Evolutionary conservation across 2,888 invertebrate species (phyloP), one percentile per base, ranked within the genome.

Genomic region (Pocota personata): DNA sequence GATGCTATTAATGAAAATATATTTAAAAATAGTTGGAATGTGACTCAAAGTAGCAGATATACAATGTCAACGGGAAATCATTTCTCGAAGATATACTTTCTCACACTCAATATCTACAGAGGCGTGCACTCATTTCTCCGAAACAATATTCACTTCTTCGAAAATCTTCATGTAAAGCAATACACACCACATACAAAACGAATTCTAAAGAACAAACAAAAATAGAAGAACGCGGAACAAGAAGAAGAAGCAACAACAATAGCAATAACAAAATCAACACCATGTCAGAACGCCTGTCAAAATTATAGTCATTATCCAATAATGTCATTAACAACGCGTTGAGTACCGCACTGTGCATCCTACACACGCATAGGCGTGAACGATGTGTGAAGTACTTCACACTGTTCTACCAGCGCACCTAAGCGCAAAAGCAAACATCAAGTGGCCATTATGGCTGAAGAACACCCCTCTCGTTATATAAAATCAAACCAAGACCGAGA

Each of bases 221-320:
- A 46, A 46, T 35, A 35, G 14, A 30, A 40, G 21, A 46, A 21
- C 21, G 32, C 24, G 57, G 35, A 57, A 58, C 5, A 69, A 19
- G n/a, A 55, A 46, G 19, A 46, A 35, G 43, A 30, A 75, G 8
- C 32, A 64, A 48, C 12, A 64, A 62, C 69, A 76, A 69, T 57
- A 64, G 66, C 48, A 72, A 79, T 30, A 86, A 82, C 72, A 71
- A 86, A 86, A 82, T 82, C 86, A 86, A 82, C 82, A 86, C 52
- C 58, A 66, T 80, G 75, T 76, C 66, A 71, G 60, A 64, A 71
- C 5, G 62, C 60, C 67, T 82, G 76, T 77, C 82, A 82, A 62
- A 82, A 82, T 82, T 80, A 80, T 72, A 80, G 71, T 80, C 86
- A 86, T 82, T 86, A 86, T 82, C 80, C 82, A 86, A 86, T 86